Conservation (phyloP, 2,797 vertebrate species). For the Coregonus suidteri region DNA sequence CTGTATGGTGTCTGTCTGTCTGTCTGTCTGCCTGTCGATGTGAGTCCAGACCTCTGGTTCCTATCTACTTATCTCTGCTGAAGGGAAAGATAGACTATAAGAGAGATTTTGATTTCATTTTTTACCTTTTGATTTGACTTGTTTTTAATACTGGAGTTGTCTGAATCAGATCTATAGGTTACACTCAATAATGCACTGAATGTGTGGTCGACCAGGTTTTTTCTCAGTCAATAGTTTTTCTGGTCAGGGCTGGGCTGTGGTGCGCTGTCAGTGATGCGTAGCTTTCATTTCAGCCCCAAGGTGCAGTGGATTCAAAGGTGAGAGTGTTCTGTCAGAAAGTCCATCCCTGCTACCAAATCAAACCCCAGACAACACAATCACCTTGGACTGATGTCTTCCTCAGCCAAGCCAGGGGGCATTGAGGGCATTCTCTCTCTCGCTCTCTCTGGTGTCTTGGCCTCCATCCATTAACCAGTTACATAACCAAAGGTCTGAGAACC, state of each 20-base stretch:
- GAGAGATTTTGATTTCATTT: not conserved
- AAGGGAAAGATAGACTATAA: not conserved
- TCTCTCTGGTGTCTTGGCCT: slow-evolving; percentile 42
- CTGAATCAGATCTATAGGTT: too few species aligned
- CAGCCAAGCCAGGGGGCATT: not conserved
- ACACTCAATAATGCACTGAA: not conserved
- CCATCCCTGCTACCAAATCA: not conserved
- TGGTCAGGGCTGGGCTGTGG: too few species aligned
- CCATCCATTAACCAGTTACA: slow-evolving; percentile 51
- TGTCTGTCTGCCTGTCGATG: not conserved
- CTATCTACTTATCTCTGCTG: slow-evolving; percentile 7
- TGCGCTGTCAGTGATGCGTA: too few species aligned
- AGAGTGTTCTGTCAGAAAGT: not conserved
- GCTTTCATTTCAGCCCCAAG: not conserved
- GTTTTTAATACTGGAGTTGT: too few species aligned
- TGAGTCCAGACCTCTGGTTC: not conserved
- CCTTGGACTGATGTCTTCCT: slow-evolving; percentile 12
- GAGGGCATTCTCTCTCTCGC: not conserved
- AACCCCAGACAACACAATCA: not conserved
- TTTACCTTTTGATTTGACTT: not conserved
- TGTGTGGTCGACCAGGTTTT: not conserved
- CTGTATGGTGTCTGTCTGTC: not conserved
- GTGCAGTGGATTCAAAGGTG: not conserved
- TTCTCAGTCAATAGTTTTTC: too few species aligned
- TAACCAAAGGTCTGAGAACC: slow-evolving; percentile 70